phyloP scores from a whole-genome alignment of 2,888 invertebrate genomes.

The Lacanobia wlatinum region DNA sequence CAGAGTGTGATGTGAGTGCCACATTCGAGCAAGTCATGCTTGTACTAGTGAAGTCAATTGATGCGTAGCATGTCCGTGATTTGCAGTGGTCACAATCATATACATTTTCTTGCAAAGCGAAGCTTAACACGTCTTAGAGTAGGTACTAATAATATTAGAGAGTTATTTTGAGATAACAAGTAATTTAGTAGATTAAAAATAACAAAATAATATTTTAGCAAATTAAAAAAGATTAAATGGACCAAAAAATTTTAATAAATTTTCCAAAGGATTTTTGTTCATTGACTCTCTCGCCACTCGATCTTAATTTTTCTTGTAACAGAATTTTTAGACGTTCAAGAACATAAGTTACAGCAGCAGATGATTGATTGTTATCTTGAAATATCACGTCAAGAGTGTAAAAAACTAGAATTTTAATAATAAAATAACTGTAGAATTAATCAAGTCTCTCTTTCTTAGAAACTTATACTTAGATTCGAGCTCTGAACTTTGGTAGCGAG shows the following conservation, averaged over 20 bases:
- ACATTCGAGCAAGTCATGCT: too few relatives aligned
- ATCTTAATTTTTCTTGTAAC: constrained; percentile 44
- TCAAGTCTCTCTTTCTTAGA: not conserved
- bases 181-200: not conserved
- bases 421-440: constrained; percentile 11
- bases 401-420: not conserved
- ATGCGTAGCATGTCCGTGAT: too few relatives aligned
- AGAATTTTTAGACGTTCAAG: constrained; percentile 24
- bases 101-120: too few relatives aligned
- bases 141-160: not conserved
- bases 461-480: constrained; percentile 31
- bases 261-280: constrained; percentile 8
- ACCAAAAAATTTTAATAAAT: not conserved
- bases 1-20: too few relatives aligned
- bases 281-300: constrained; percentile 8
- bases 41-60: too few relatives aligned
- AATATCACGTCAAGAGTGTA: constrained; percentile 1
- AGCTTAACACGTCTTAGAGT: too few relatives aligned
- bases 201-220: not conserved
- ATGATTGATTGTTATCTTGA: constrained; percentile 36
- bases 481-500: constrained; percentile 28
- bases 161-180: not conserved
- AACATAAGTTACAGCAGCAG: constrained; percentile 20
- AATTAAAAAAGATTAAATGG: not conserved
- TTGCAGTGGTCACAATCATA: too few relatives aligned